Conservation (phyloP, 2,888 invertebrate genomes). For the Loripinus fragilis region DNA sequence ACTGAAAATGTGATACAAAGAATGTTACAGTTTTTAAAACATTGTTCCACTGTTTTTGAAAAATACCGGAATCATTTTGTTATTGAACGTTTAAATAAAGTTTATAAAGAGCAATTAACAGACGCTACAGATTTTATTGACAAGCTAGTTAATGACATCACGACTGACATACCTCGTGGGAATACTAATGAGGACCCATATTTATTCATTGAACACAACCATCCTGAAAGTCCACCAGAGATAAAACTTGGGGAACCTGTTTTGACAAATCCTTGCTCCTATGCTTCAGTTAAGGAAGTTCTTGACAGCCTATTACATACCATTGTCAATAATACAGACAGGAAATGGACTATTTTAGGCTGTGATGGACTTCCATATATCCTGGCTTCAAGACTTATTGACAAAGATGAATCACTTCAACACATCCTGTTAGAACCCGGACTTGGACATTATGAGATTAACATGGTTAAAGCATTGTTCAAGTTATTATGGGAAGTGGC, state of each 20-base stretch:
- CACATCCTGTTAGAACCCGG: constrained; percentile 9
- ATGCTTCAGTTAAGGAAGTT: constrained; percentile 13
- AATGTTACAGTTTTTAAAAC: not conserved
- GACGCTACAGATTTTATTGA: not conserved
- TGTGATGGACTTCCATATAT: constrained; percentile 26
- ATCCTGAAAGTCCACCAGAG: not conserved
- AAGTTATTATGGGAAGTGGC: constrained; percentile 21
- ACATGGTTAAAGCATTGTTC: constrained; percentile 17
- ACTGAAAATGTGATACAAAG: not conserved
- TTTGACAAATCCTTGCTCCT: constrained; percentile 20
- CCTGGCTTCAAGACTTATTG: not conserved
- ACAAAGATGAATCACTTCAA: constrained; percentile 1
- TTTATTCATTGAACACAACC: not conserved
- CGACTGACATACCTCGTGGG: not conserved
- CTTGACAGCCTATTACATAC: not conserved
- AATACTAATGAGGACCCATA: not conserved
- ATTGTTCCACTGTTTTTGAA: not conserved
- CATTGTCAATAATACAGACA: not conserved
- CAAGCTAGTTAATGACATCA: not conserved
- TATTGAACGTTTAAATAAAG: not conserved
- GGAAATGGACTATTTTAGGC: constrained; percentile 13
- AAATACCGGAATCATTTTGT: not conserved
- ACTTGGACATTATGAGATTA: constrained; percentile 30
- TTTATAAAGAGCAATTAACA: not conserved
- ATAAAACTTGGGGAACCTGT: not conserved